A percentile compares a stretch with the other conserved stretches of the same genome.
phyloP scores from a whole-genome alignment of 2,113 vertebrate species.

The Orcinus orca region DNA sequence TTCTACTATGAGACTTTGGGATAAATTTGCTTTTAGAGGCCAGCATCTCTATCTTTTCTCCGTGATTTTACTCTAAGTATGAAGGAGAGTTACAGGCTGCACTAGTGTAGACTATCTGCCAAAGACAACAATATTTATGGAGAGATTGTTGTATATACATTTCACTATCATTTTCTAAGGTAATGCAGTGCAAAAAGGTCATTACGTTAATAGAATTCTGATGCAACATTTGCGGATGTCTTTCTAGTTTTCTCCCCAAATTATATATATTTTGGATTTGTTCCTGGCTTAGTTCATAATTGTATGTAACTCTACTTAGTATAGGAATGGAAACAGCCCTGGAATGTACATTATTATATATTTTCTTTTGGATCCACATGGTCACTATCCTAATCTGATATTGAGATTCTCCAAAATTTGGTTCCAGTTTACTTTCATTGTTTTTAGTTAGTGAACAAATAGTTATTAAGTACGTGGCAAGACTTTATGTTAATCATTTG shows the following conservation, averaged over 20 bases:
- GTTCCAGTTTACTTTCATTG: not conserved
- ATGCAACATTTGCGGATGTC: not conserved
- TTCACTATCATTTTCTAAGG: constrained; percentile 1
- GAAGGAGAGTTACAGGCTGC: not conserved
- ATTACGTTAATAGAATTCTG: not conserved
- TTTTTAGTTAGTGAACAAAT: not conserved
- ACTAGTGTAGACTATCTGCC: not conserved
- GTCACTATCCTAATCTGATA: not conserved
- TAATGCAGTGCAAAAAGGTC: not conserved
- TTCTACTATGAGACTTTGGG: not conserved
- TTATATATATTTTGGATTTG: not conserved
- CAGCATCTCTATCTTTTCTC: not conserved
- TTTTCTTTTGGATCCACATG: not conserved
- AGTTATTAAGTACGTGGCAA: not conserved
- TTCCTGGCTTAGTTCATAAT: not conserved
- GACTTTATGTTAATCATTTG: not conserved
- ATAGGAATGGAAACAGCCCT: not conserved
- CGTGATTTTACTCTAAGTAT: not conserved
- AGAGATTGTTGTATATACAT: not conserved
- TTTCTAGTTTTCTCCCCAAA: not conserved
- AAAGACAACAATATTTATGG: not conserved
- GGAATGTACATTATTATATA: not conserved
- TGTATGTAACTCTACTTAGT: not conserved
- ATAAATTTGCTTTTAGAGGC: constrained; percentile 10
- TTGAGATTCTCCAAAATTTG: constrained; percentile 1